Base-by-base conservation (phyloP, 2,888 invertebrate genomes). In the Eupithecia subfuscata region DNA sequence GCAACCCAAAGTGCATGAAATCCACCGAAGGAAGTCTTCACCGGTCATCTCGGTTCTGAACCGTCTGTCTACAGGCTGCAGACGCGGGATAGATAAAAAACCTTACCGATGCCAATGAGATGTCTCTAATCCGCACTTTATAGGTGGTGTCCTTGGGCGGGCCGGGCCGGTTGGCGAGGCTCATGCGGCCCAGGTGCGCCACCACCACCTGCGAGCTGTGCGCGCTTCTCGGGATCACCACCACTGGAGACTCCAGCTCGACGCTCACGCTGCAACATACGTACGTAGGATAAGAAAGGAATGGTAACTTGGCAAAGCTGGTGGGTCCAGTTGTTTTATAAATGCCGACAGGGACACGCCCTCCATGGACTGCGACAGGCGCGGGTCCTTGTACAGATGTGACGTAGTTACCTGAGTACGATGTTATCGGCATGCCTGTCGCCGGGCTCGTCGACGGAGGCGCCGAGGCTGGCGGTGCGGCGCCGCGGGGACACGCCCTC, bases 121-220 rank as follows among this genome's bases (percentile, higher is more conserved):
- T 98, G 89, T 99, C 98, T 37, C 97, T 95, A 45, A 98, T 96
- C 87, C 97, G 97, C 76, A 98, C 95, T 74, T 93, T 92, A 89
- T 97, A 97, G 81, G 88, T 83, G 80, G 91, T 87, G 86, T 82
- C 84, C 67, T 73, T 79, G 75, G 91, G 90, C 84, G 92, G 91
- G 84, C 95, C 90, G 84, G 92, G 90, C 80, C 84, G 84, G 89
- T 91, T 92, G 90, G 85, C 63, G 37, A 96, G 93, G 40, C 97
- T 96, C 89, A 99, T 99, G 88, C 98, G 97, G 60, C 99, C 99
- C 80, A 99, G 96, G 95, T 98, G 98, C 22, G 98, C 98, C 63
- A 99, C 98, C 82, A 99, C 96, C 72, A 99, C 98, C 87, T 98
- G 97, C 16, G 96, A 87, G 89, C 98, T 98, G 82, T 95, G 95